Evolutionary conservation across 2,888 invertebrate genomes (phyloP).

Genomic region (Helleia helle): DNA sequence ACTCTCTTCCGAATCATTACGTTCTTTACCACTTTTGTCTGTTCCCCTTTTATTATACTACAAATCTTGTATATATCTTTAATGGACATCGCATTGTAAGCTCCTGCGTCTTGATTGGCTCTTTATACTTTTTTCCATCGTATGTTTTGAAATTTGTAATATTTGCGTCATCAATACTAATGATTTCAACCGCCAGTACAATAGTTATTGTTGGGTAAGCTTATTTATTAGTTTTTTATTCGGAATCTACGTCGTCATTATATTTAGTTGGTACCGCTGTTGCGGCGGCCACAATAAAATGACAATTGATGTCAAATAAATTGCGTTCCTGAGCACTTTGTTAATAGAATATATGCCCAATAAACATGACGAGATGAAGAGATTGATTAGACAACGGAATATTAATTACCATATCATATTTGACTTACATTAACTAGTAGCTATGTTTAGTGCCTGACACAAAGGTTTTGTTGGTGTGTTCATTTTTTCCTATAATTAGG

Average conservation of each 20-base stretch:
- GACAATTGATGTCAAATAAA: slow-evolving; percentile 36
- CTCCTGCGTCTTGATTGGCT: slow-evolving; percentile 59
- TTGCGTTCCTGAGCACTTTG: slow-evolving; percentile 22
- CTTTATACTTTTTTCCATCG: slow-evolving; percentile 48
- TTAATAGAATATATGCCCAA: slow-evolving; percentile 28
- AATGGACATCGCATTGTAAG: slow-evolving; percentile 33
- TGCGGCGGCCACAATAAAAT: slow-evolving; percentile 50
- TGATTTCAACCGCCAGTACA: slow-evolving; percentile 65
- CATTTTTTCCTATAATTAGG: no score
- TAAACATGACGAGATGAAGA: slow-evolving; percentile 23
- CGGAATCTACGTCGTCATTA: slow-evolving; percentile 62
- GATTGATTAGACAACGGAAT: slow-evolving; percentile 18
- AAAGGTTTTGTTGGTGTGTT: background rate
- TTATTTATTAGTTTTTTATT: slow-evolving; percentile 39
- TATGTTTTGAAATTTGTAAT: slow-evolving; percentile 50
- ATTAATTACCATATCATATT: slow-evolving; percentile 20
- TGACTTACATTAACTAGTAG: slow-evolving; percentile 5
- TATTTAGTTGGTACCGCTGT: slow-evolving; percentile 59
- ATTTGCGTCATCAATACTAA: slow-evolving; percentile 72
- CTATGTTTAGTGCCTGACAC: slow-evolving; percentile 1
- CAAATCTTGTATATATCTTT: slow-evolving; percentile 52
- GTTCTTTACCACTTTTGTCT: slow-evolving; percentile 58
- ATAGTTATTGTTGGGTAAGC: slow-evolving; percentile 61
- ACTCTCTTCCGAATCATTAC: slow-evolving; percentile 72
- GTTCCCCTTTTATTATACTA: slow-evolving; percentile 50